Evolutionary conservation across 2,888 invertebrate species (phyloP).

Genomic region (Scaptomyza reducta): DNA sequence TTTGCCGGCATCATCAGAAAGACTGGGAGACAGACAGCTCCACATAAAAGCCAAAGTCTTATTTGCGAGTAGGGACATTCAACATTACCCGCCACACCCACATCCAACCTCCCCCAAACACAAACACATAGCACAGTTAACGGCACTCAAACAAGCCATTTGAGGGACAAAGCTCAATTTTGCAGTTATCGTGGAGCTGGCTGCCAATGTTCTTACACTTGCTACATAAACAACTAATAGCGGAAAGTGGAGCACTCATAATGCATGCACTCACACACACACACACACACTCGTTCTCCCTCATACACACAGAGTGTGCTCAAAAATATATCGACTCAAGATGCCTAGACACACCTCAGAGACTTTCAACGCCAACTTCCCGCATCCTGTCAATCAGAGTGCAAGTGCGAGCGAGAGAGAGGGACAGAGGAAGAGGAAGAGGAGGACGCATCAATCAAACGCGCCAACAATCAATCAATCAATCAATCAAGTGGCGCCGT

Average conservation of each 20-base stretch:
- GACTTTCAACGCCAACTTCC: constrained; percentile 13
- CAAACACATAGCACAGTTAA: constrained; percentile 26
- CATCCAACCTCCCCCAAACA: not conserved
- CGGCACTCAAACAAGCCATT: constrained; percentile 44
- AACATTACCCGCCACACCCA: not conserved
- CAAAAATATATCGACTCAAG: not conserved
- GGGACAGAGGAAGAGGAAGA: constrained; percentile 1
- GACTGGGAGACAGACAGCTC: not conserved
- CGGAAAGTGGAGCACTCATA: constrained; percentile 1
- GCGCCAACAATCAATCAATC: constrained; percentile 60
- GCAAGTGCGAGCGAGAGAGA: not conserved
- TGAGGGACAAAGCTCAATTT: constrained; percentile 23
- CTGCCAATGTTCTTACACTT: not conserved
- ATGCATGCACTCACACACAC: not conserved
- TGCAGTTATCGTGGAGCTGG: constrained; percentile 12
- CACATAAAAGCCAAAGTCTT: constrained; percentile 45
- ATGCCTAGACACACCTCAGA: constrained; percentile 12
- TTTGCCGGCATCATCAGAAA: constrained; percentile 37
- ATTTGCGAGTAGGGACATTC: constrained; percentile 34
- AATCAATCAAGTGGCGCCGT: constrained; percentile 42
- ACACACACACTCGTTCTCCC: not conserved
- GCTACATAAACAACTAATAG: not conserved
- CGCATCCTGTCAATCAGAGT: constrained; percentile 51
- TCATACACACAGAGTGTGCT: too few relatives aligned
- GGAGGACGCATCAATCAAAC: constrained; percentile 49